These are phyloP conservation scores for Heloderma charlesbogerti DNA, from an alignment of 2,113 vertebrate species.

Conservation along the genomic window DNA sequence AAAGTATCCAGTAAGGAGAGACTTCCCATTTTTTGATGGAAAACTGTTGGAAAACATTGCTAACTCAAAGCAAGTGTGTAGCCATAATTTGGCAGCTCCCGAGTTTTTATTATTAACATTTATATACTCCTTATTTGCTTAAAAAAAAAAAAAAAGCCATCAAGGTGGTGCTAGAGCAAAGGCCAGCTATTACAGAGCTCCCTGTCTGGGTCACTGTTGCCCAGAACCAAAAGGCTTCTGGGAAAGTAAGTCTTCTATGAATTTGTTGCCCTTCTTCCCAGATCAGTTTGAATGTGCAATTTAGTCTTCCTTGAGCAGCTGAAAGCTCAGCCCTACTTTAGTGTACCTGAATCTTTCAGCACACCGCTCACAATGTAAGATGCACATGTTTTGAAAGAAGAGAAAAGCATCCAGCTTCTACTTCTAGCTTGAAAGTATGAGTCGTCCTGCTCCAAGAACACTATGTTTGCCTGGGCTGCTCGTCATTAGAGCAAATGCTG, in stretches of 20 bases:
- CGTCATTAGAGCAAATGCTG: background rate
- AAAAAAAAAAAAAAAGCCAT: no score
- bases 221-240: slow-evolving; percentile 42
- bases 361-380: slow-evolving; percentile 36
- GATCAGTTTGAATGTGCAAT: slow-evolving; percentile 59
- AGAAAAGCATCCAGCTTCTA: slow-evolving; percentile 44
- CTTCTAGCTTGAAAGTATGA: slow-evolving; percentile 46
- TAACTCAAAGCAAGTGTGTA: slow-evolving; percentile 49
- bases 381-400: slow-evolving; percentile 29
- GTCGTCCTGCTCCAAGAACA: background rate
- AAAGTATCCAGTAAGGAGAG: no score
- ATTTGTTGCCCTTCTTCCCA: slow-evolving; percentile 38
- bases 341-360: slow-evolving; percentile 26
- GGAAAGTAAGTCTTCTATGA: background rate
- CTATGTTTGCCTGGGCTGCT: background rate
- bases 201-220: slow-evolving; percentile 47
- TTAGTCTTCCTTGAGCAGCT: slow-evolving; percentile 27
- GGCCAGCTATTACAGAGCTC: slow-evolving; percentile 39
- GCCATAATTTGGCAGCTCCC: slow-evolving; percentile 19
- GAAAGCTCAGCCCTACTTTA: background rate
- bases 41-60: slow-evolving; percentile 27
- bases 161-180: background rate
- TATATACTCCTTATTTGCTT: no score
- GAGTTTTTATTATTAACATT: no score
- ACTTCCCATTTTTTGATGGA: background rate